These are phyloP conservation scores for Pararge aegeria DNA, from an alignment of 1,140 invertebrate species.

Conservation along the genomic window DNA sequence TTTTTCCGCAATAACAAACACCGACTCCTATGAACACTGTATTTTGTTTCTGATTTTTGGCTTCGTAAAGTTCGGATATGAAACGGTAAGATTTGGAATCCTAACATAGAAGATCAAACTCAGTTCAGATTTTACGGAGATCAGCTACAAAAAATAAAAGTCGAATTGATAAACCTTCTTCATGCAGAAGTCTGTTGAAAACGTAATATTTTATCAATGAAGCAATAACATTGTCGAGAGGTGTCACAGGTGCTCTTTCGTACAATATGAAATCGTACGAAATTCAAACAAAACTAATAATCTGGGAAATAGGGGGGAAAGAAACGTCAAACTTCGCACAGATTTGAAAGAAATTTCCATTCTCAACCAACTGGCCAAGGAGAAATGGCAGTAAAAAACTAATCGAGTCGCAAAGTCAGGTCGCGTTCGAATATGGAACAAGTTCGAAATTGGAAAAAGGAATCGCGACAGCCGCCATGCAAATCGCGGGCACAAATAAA, in stretches of 20 bases:
- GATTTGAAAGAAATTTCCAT: conserved; percentile 33
- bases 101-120: no score
- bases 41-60: no score
- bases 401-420: conserved; percentile 37
- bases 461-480: conserved; percentile 34
- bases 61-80: no score
- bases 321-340: conserved; percentile 22
- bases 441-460: conserved; percentile 44
- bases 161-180: no score
- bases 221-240: not conserved
- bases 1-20: no score
- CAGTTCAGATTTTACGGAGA: no score
- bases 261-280: conserved; percentile 15
- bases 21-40: no score
- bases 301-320: conserved; percentile 13
- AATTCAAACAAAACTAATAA: conserved; percentile 29
- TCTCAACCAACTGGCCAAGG: conserved; percentile 31
- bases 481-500: conserved; percentile 40
- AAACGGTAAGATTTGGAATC: no score
- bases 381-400: conserved; percentile 39
- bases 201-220: not conserved
- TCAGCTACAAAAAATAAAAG: no score
- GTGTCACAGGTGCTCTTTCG: conserved; percentile 1
- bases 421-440: conserved; percentile 40
- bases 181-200: no score